phyloP scores from a whole-genome alignment of 2,797 vertebrate genomes.

The Oophaga sylvatica region DNA sequence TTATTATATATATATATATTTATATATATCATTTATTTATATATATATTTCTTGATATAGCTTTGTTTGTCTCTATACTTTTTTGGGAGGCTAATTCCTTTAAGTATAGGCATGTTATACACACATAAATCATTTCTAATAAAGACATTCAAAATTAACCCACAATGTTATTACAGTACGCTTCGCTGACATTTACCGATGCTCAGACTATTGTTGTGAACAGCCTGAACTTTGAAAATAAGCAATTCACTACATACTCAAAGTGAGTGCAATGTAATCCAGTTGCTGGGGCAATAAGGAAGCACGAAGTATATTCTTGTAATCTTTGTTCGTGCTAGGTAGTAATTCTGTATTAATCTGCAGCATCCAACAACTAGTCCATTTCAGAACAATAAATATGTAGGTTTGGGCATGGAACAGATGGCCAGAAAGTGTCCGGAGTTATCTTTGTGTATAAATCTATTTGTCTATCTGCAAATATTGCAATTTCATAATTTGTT shows the following conservation, averaged over 20 bases:
- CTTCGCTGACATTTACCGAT: neutral
- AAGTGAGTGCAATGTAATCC: neutral
- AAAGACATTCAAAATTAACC: neutral
- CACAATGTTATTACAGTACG: neutral
- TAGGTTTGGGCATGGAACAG: neutral
- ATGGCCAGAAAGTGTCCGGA: constrained; percentile 8
- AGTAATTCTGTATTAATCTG: constrained; percentile 29
- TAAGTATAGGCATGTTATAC: neutral
- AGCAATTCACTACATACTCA: neutral
- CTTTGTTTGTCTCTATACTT: too few species aligned
- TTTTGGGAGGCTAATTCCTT: neutral
- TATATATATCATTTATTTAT: too few species aligned
- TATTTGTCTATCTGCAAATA: neutral
- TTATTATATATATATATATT: too few species aligned
- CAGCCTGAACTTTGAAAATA: neutral
- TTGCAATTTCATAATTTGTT: too few species aligned
- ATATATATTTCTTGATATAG: too few species aligned
- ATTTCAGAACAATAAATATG: constrained; percentile 13
- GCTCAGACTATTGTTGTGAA: neutral
- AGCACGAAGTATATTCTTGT: constrained; percentile 9
- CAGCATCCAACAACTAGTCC: constrained; percentile 20
- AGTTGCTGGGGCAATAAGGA: neutral
- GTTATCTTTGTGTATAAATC: neutral
- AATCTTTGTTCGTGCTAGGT: constrained; percentile 24
- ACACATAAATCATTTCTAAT: neutral